Base-by-base conservation (phyloP, 2,797 vertebrate genomes). In the Chrosomus eos region DNA sequence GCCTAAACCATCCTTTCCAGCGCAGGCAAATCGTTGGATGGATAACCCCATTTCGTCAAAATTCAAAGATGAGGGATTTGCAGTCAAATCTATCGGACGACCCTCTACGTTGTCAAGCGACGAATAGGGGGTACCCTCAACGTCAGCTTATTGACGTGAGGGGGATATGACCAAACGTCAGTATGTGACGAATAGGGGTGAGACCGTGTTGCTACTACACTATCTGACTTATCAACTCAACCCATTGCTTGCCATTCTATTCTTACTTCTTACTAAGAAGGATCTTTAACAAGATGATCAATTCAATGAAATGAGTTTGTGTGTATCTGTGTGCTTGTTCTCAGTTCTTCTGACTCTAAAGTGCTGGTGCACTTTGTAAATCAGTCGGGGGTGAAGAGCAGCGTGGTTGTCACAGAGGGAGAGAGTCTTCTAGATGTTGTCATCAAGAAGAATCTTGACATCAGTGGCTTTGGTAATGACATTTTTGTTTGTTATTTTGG, bases 381-480 rank as follows among this genome's bases (percentile, higher is more conserved):
- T 79, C 92, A 93, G 51, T 89, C 94, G 74, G 95, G 94, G 82
- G 90, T 93, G 78, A 91, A 85, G 71, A 91, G 91, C 43, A 95
- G 92, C 0, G 90, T 92, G 19, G 87, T 62, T 33, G 94, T 91
- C 21, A 93, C 91, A 48, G 94, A 95, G 89, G 94, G 94, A 14
- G 88, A 96, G 76, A 95, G 91, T 48, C 89, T 96, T 85, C 90
- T 96, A 85, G 89, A 95, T 3, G 92, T 95, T 53, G 94, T 95
- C 23, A 84, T 95, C 53, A 95, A 95, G 26, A 94, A 95, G 60
- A 95, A 95, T 81, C 78, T 96, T 79, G 86, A 92, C 87, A 94
- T 96, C 9, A 93, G 93, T 55, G 95, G 95, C 36, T 96, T 95
- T 90, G 95, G 94, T 96, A 89, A 66, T 33, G 18, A 28, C 9